Evolutionary conservation across 30 jellyfish, hydroid and myxozoan genomes (phyloP).

Genomic region (Cassiopea xamachana): DNA sequence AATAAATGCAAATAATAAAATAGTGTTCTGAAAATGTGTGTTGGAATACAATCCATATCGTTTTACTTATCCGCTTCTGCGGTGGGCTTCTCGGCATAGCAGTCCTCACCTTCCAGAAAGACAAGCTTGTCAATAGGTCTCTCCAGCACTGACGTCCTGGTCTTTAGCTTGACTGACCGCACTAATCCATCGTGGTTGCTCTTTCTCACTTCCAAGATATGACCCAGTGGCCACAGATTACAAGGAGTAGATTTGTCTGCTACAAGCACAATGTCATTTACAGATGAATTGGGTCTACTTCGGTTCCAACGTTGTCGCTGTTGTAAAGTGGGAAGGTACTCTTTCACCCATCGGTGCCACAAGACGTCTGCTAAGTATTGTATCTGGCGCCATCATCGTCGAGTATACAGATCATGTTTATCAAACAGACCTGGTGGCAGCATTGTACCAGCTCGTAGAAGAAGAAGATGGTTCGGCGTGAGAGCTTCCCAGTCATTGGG

Average conservation of each 20-base stretch:
- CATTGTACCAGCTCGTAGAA: slow-evolving; percentile 6
- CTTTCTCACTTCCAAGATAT: slow-evolving; percentile 39
- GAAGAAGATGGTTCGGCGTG: slow-evolving; percentile 61
- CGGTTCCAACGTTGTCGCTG: slow-evolving; percentile 32
- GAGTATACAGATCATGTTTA: slow-evolving; percentile 22
- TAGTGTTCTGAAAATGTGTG: not conserved
- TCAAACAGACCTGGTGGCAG: slow-evolving; percentile 42
- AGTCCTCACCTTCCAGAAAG: slow-evolving; percentile 38
- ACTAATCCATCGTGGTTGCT: slow-evolving; percentile 40
- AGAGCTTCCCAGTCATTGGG: slow-evolving; percentile 41
- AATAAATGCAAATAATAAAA: not conserved
- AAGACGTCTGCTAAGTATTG: slow-evolving; percentile 46
- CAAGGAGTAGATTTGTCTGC: slow-evolving; percentile 38
- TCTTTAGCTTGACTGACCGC: slow-evolving; percentile 44
- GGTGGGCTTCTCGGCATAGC: not conserved
- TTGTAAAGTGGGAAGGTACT: slow-evolving; percentile 37
- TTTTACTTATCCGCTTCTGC: not conserved
- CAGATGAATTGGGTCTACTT: not conserved
- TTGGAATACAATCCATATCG: not conserved
- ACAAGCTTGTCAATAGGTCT: slow-evolving; percentile 50
- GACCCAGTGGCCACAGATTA: slow-evolving; percentile 51
- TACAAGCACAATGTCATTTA: slow-evolving; percentile 37
- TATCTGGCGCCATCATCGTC: slow-evolving; percentile 35
- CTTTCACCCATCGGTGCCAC: slow-evolving; percentile 43
- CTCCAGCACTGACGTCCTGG: slow-evolving; percentile 12